Conservation (phyloP, 2,888 invertebrate genomes). For the Volucella inanis region DNA sequence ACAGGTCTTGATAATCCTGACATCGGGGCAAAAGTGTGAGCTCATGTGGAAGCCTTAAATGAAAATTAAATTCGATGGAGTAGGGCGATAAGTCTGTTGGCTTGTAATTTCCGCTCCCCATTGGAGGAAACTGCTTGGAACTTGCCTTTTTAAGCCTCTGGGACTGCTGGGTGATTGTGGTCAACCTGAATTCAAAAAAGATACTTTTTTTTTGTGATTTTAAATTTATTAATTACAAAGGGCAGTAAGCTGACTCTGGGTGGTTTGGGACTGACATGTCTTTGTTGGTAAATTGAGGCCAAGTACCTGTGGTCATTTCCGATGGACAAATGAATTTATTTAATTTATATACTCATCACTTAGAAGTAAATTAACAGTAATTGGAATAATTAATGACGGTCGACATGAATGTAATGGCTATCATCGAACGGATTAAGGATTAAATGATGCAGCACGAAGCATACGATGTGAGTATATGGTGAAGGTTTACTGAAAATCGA, state of each 20-base stretch:
- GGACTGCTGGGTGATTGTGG: neutral
- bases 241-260: neutral
- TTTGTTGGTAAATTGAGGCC: neutral
- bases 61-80: constrained; percentile 60
- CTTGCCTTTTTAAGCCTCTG: constrained; percentile 10
- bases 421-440: too few relatives aligned
- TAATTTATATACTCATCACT: constrained; percentile 44
- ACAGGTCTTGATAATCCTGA: neutral
- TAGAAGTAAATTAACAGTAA: constrained; percentile 56
- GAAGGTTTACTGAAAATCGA: too few relatives aligned
- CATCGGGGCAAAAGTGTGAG: constrained; percentile 32
- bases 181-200: constrained; percentile 3
- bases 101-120: constrained; percentile 69
- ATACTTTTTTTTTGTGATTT: constrained; percentile 7
- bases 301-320: constrained; percentile 6
- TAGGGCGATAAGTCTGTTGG: constrained; percentile 61
- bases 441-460: too few relatives aligned
- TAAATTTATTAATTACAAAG: constrained; percentile 31
- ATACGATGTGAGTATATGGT: too few relatives aligned
- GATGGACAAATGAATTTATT: constrained; percentile 37
- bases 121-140: constrained; percentile 43
- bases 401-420: constrained; percentile 4
- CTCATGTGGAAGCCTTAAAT: constrained; percentile 42
- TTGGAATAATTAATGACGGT: constrained; percentile 59
- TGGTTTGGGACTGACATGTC: neutral